phyloP scores from a whole-genome alignment of 2,888 invertebrate genomes.

The Drosophila pegasa region DNA sequence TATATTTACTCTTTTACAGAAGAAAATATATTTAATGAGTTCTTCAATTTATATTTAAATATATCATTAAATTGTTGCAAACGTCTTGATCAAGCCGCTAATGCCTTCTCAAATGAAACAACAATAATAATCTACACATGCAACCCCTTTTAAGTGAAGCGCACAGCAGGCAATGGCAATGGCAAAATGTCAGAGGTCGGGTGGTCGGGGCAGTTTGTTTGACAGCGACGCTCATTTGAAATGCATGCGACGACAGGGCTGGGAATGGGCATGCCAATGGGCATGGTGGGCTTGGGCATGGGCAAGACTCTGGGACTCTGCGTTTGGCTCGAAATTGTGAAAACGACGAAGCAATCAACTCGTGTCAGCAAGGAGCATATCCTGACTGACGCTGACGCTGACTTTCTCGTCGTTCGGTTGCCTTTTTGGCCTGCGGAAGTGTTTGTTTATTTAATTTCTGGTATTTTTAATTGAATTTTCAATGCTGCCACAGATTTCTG shows the following conservation, averaged over 20 bases:
- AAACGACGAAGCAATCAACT: slow-evolving; percentile 64
- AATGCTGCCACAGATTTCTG: slow-evolving; percentile 51
- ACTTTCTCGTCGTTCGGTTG: slow-evolving; percentile 16
- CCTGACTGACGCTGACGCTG: slow-evolving; percentile 49
- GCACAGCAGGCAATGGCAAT: slow-evolving; percentile 35
- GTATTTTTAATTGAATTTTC: slow-evolving; percentile 78
- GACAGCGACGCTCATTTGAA: slow-evolving; percentile 67
- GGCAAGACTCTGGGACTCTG: not conserved
- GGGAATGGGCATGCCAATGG: slow-evolving; percentile 16
- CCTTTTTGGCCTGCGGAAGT: slow-evolving; percentile 69
- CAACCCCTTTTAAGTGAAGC: slow-evolving; percentile 51
- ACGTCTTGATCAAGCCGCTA: slow-evolving; percentile 27
- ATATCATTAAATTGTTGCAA: slow-evolving; percentile 23
- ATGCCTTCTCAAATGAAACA: slow-evolving; percentile 27
- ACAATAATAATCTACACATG: slow-evolving; percentile 32
- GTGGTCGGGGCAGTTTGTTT: slow-evolving; percentile 33
- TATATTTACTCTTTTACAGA: too few relatives aligned
- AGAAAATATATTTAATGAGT: not conserved
- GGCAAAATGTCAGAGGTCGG: slow-evolving; percentile 30
- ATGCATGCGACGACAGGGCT: slow-evolving; percentile 62
- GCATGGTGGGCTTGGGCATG: not conserved
- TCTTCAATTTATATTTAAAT: not conserved
- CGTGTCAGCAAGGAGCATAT: slow-evolving; percentile 62
- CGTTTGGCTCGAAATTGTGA: slow-evolving; percentile 22
- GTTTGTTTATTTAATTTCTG: slow-evolving; percentile 76